phyloP scores from a whole-genome alignment of 2,888 invertebrate species.

The Helicoverpa assulta region DNA sequence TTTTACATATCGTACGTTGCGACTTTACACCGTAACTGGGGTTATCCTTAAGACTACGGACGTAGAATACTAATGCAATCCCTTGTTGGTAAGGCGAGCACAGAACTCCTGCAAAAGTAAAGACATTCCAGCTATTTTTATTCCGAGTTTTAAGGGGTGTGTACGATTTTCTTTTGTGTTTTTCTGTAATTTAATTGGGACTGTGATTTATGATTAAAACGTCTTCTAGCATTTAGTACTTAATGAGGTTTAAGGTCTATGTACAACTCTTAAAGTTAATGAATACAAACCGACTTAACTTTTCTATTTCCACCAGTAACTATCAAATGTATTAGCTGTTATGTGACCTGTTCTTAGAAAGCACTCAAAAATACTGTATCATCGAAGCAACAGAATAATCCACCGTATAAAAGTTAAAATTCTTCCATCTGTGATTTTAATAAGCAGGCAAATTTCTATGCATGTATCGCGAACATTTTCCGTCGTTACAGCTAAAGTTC shows the following conservation, averaged over 20 bases:
- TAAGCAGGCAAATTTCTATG: constrained; percentile 52
- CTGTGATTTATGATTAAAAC: background rate
- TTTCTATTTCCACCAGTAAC: too few species aligned
- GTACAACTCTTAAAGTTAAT: too few species aligned
- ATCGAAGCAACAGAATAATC: background rate
- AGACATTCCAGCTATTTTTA: constrained; percentile 53
- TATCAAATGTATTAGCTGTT: too few species aligned
- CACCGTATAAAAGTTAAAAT: constrained; percentile 15
- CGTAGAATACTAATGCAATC: constrained; percentile 60
- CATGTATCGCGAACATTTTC: constrained; percentile 47
- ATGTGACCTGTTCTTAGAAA: too few species aligned
- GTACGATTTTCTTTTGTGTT: constrained; percentile 14
- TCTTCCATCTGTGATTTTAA: constrained; percentile 29
- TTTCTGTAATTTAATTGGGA: constrained; percentile 10
- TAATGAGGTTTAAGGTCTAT: too few species aligned
- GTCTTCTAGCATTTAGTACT: too few species aligned
- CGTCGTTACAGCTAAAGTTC: constrained; percentile 26
- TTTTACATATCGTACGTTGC: constrained; percentile 57
- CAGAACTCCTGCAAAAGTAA: constrained; percentile 30
- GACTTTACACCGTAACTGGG: constrained; percentile 60
- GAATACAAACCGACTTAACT: too few species aligned
- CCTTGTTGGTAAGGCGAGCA: constrained; percentile 47
- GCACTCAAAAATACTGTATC: too few species aligned
- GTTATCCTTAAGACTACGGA: constrained; percentile 55
- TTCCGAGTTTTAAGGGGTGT: constrained; percentile 31